Evolutionary conservation across 2,888 invertebrate genomes (phyloP).

Genomic region (Drosophila anomalipes): DNA sequence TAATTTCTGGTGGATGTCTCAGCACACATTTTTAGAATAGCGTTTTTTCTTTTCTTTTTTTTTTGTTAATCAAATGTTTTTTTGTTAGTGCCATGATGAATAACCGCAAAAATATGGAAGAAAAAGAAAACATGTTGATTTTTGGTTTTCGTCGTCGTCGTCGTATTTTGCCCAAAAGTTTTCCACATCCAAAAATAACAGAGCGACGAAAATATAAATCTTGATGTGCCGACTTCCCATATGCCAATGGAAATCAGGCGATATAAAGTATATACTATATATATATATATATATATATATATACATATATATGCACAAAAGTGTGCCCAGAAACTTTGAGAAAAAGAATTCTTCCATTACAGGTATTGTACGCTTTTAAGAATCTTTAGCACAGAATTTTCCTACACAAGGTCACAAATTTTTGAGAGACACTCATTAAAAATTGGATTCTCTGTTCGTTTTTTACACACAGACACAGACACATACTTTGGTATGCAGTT

Average conservation of each 20-base stretch:
- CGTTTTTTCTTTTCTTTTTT: background rate
- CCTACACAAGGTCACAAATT: constrained; percentile 64
- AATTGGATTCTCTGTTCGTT: constrained; percentile 18
- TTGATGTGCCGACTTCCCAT: constrained; percentile 58
- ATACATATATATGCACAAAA: constrained; percentile 9
- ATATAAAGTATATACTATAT: constrained; percentile 35
- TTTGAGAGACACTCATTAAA: constrained; percentile 41
- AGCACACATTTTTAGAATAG: background rate
- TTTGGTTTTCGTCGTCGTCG: background rate
- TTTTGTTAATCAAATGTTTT: constrained; percentile 53
- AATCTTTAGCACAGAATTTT: constrained; percentile 12
- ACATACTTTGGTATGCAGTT: constrained; percentile 30
- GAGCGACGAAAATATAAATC: constrained; percentile 55
- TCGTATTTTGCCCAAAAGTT: constrained; percentile 54
- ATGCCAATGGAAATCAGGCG: constrained; percentile 65
- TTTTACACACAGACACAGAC: constrained; percentile 27
- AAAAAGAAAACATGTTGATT: constrained; percentile 58
- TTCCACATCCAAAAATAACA: constrained; percentile 68
- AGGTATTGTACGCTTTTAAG: constrained; percentile 20
- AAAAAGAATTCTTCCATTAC: constrained; percentile 46
- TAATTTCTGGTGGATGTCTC: background rate
- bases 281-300: constrained; percentile 19
- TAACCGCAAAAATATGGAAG: constrained; percentile 66
- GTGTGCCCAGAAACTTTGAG: constrained; percentile 39
- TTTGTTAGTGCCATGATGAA: constrained; percentile 48